Percentiles rank a stretch among this genome's conserved stretches.
Evolutionary conservation across 2,797 vertebrate genomes (phyloP).

Genomic region (Hapalemur alaotrensis): DNA sequence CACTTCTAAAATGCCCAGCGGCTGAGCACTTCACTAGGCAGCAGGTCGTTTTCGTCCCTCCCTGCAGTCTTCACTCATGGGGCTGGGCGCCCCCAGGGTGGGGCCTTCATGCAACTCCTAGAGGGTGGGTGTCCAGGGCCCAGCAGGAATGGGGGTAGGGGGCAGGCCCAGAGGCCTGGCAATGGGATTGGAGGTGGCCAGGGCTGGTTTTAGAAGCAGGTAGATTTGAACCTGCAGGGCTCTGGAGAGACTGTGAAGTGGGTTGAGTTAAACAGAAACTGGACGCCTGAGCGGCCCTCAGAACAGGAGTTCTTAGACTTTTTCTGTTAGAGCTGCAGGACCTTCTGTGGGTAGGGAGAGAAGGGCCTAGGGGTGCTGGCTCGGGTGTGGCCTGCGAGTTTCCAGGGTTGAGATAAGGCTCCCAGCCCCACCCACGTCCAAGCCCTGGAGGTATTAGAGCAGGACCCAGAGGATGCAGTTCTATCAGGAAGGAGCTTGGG

Average conservation of each 20-base stretch:
- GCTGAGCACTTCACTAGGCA: not conserved
- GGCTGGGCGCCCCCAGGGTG: not conserved
- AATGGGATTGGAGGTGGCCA: too few relatives aligned
- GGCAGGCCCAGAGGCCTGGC: not conserved
- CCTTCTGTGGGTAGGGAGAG: not conserved
- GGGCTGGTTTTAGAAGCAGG: not conserved
- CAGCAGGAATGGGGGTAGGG: not conserved
- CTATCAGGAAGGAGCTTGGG: not conserved
- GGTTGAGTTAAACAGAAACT: not conserved
- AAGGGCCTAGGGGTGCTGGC: not conserved
- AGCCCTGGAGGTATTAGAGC: not conserved
- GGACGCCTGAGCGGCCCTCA: not conserved
- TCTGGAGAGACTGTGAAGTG: not conserved
- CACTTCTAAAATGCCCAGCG: not conserved
- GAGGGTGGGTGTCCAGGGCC: not conserved
- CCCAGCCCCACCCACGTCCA: not conserved
- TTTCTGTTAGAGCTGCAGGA: not conserved
- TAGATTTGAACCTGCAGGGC: not conserved
- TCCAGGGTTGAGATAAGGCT: not conserved
- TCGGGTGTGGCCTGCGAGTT: not conserved
- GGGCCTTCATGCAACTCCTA: not conserved
- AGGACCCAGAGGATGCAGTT: not conserved
- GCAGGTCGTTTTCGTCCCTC: not conserved
- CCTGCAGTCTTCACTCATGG: not conserved
- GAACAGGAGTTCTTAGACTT: not conserved